Evolutionary conservation across 2,888 invertebrate genomes (phyloP), one percentile per base, ranked within the genome.

Genomic region (Conus canariensis): DNA sequence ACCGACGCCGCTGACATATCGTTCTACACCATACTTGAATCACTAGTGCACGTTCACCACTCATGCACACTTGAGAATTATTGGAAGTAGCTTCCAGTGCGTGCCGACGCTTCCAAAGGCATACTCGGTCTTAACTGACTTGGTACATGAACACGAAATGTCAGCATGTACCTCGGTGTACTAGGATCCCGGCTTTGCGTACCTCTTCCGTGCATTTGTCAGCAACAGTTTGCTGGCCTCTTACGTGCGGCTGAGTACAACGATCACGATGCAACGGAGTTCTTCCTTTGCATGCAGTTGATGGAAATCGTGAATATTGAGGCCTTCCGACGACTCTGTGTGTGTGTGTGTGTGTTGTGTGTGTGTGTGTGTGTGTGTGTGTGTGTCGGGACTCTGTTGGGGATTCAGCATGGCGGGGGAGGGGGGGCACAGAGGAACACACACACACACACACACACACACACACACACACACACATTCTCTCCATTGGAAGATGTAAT

Each of bases 351-450:
- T 80, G 80, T 80, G 80, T 80, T 30, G 30, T 80, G 80, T 80
- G 80, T 80, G 80, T 80, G 80, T 80, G 80, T 80, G 80, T 80
- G 80, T 80, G 80, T 80, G 80, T 80, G 80, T 80, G 45, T 80
- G 80, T 80, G 80, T 80, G 80, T 80, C 30, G 9, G 80, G 80
- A 30, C 30, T 45, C 30, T 80, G 74, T 74, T 9, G 14, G 74
- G 14, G n/a, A 74, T 19, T 74, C 45, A 2, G 4, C 45, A 45
- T 45, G 45, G 45, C 3, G 45, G 45, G 45, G 45, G 45, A 3
- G 30, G 30, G 30, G 30, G 30, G 30, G 30, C 30, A 30, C 30
- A 30, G 30, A 30, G 30, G 30, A 30, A 30, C 30, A 30, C 30
- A 30, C 30, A 45, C 45, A 45, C 45, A 45, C 45, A 45, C 30